phyloP scores from a whole-genome alignment of 1,140 invertebrate species.

The Diachasmimorpha longicaudata region DNA sequence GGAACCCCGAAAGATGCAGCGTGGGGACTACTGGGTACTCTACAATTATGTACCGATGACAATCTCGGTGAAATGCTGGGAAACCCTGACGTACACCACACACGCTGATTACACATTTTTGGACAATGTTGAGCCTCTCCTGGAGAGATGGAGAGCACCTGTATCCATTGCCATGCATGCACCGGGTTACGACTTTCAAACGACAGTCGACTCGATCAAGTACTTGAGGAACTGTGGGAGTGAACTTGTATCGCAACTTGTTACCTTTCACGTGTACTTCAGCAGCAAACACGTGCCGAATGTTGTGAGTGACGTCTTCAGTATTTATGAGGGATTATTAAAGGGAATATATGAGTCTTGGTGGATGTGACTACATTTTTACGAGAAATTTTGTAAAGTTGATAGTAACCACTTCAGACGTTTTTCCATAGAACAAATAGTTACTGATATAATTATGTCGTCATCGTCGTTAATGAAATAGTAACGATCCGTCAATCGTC shows the following conservation, averaged over 20 bases:
- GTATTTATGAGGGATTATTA: too few relatives aligned
- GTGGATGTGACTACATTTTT: too few relatives aligned
- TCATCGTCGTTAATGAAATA: too few relatives aligned
- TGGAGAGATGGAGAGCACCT: slow-evolving; percentile 75
- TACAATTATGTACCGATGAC: slow-evolving; percentile 80
- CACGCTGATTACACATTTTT: slow-evolving; percentile 91
- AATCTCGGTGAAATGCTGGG: slow-evolving; percentile 70
- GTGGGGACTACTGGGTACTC: slow-evolving; percentile 88
- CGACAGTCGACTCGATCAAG: slow-evolving; percentile 66
- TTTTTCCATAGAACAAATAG: too few relatives aligned
- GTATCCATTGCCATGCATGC: slow-evolving; percentile 75
- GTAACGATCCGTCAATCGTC: too few relatives aligned
- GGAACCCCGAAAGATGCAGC: slow-evolving; percentile 71
- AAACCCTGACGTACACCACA: slow-evolving; percentile 89
- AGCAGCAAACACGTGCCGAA: slow-evolving; percentile 83
- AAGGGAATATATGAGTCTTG: too few relatives aligned
- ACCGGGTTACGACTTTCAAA: slow-evolving; percentile 70
- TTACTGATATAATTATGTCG: too few relatives aligned
- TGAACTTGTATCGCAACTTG: slow-evolving; percentile 72
- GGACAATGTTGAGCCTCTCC: slow-evolving; percentile 83
- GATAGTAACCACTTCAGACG: too few relatives aligned
- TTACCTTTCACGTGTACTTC: slow-evolving; percentile 88
- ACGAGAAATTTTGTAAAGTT: too few relatives aligned
- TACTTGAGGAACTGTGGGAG: slow-evolving; percentile 67
- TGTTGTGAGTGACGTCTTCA: slow-evolving; percentile 60